Conservation (phyloP, 2,888 invertebrate genomes). For the Omphaloscelis lunosa region DNA sequence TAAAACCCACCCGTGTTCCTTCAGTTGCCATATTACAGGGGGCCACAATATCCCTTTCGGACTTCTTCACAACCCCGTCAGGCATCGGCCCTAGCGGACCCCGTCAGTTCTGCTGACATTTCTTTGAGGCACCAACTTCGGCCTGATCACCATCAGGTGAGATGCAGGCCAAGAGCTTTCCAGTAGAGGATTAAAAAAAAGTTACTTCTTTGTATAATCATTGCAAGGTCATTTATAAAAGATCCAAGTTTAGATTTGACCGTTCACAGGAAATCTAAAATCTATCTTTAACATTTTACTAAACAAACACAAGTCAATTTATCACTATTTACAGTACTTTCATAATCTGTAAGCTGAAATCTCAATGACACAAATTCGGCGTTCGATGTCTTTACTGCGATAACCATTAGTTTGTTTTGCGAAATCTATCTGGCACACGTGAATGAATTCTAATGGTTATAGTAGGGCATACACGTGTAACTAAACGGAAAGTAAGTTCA, state of each 20-base stretch:
- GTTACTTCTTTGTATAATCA: no score
- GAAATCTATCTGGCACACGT: slow-evolving; percentile 20
- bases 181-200: no score
- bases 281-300: background rate
- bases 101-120: no score
- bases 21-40: no score
- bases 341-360: slow-evolving; percentile 32
- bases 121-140: no score
- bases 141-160: no score
- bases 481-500: background rate
- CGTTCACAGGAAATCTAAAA: background rate
- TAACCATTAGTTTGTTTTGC: slow-evolving; percentile 25
- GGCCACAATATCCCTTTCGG: no score
- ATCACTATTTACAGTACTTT: slow-evolving; percentile 14
- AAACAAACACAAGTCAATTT: background rate
- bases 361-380: slow-evolving; percentile 27
- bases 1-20: no score
- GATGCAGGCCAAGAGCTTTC: no score
- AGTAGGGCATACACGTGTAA: slow-evolving; percentile 12
- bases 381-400: slow-evolving; percentile 5
- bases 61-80: no score
- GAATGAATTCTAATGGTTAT: background rate
- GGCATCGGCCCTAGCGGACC: no score
- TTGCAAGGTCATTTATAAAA: background rate
- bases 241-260: background rate